These are phyloP conservation scores for Lampris incognitus DNA, from an alignment of 2,113 vertebrate genomes.

Conservation along the genomic window DNA sequence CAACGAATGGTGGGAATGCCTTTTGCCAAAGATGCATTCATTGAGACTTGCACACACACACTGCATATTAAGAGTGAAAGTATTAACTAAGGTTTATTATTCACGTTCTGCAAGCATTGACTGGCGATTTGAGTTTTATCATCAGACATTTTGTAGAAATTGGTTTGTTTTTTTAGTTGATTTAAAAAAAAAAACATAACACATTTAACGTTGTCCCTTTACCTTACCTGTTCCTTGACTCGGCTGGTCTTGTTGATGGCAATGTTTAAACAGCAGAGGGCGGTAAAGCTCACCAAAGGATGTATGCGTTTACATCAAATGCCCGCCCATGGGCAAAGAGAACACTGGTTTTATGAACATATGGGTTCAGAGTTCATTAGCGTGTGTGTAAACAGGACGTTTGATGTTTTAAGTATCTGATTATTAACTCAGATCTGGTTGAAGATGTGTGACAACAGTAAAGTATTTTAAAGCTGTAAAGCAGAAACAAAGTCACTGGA, in stretches of 20 bases:
- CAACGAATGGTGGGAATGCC: not conserved
- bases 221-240: not conserved
- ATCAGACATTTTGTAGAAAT: not conserved
- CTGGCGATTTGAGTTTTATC: not conserved
- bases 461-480: too few relatives aligned
- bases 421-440: too few relatives aligned
- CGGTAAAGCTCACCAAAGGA: slow-evolving; percentile 3
- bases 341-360: not conserved
- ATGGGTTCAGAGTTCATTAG: not conserved
- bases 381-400: not conserved
- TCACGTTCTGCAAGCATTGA: not conserved
- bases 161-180: not conserved
- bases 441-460: too few relatives aligned
- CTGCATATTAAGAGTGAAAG: not conserved
- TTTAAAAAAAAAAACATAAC: slow-evolving; percentile 16
- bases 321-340: not conserved
- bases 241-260: not conserved
- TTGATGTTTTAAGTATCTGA: too few relatives aligned
- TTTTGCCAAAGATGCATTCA: slow-evolving; percentile 24
- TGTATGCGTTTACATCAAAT: not conserved
- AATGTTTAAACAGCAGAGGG: slow-evolving; percentile 42
- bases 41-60: not conserved
- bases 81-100: slow-evolving; percentile 6
- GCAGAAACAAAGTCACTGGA: too few relatives aligned
- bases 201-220: not conserved